phyloP scores from a whole-genome alignment of 2,113 vertebrate genomes.

The Poeciliopsis turrubarensis region DNA sequence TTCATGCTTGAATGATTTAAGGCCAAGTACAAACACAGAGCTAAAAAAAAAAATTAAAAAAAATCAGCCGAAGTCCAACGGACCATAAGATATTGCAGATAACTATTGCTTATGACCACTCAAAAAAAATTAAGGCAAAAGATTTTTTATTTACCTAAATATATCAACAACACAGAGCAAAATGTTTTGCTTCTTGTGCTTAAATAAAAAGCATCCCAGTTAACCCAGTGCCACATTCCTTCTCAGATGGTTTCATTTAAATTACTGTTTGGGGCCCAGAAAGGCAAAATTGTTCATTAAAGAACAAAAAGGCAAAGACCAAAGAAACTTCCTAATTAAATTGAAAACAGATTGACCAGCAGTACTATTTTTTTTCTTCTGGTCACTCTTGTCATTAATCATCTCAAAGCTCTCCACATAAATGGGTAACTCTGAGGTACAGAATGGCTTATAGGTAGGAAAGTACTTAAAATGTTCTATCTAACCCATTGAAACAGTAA shows the following conservation, averaged over 20 bases:
- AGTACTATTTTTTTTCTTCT: background rate
- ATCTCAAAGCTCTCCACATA: background rate
- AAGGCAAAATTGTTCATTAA: constrained; percentile 4
- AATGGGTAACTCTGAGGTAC: background rate
- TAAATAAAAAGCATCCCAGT: background rate
- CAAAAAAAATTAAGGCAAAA: background rate
- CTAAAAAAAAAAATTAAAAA: too few relatives aligned
- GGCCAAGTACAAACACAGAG: background rate
- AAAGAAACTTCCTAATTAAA: background rate
- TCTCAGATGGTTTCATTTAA: background rate
- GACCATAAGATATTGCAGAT: background rate
- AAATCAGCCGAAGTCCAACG: background rate
- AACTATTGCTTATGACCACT: background rate
- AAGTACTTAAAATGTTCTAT: background rate
- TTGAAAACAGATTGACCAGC: constrained; percentile 1
- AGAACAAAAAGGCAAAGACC: background rate
- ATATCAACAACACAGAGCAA: background rate
- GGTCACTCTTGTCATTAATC: background rate
- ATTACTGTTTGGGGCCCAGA: background rate
- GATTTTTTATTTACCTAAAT: background rate
- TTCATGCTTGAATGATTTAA: background rate
- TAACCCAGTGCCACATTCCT: background rate
- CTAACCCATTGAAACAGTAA: background rate
- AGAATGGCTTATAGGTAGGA: background rate
- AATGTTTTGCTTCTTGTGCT: background rate